Evolutionary conservation across 1,140 invertebrate species (phyloP), one percentile per base, ranked within the genome.

Genomic region (Sesamia nonagrioides): DNA sequence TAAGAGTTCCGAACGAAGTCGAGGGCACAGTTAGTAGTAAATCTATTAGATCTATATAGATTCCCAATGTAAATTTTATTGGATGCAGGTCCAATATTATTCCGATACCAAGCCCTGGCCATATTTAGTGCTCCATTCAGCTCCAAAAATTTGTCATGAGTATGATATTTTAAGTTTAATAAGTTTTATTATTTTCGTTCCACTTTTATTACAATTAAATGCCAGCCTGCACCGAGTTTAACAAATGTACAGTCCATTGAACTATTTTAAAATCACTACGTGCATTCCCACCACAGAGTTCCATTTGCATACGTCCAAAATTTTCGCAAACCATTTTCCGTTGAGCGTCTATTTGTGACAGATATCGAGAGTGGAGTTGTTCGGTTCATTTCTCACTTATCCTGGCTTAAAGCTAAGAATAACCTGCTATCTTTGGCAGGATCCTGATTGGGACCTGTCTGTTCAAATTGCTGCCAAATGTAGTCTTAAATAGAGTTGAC

Each of bases 401-500:
- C 68, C 68, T 56, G 48, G 68, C 48, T 72, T 74, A 21, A 56
- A 42, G 52, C 71, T 27, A 72, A 79, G 68, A 78, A 79, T 79
- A 76, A 42, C 50, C 17, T 68, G 52, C 50, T 77, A 77, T 77
- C 76, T 71, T 77, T 18, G 52, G 33, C 66, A 60, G n/a, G 50
- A 77, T 68, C 76, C 63, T 69, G 76, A 77, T 77, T 77, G 63
- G 21, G 40, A 35, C n/a, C 21, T 35, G 76, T 71, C 63, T 52
- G 52, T 77, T 40, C 7, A 37, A 61, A 56, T 61, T 56, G 63
- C 61, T 50, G 63, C 45, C 45, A 68, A 75, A 66, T 56, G 63
- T 56, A 50, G 45, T 21, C 60, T 42, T 76, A 76, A 76, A 76
- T 50, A 40, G 42, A 69, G 35, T 27, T 6, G 66, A 48, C 66